Base-by-base conservation (phyloP, 2,113 vertebrate genomes). In the Dromas ardeola region DNA sequence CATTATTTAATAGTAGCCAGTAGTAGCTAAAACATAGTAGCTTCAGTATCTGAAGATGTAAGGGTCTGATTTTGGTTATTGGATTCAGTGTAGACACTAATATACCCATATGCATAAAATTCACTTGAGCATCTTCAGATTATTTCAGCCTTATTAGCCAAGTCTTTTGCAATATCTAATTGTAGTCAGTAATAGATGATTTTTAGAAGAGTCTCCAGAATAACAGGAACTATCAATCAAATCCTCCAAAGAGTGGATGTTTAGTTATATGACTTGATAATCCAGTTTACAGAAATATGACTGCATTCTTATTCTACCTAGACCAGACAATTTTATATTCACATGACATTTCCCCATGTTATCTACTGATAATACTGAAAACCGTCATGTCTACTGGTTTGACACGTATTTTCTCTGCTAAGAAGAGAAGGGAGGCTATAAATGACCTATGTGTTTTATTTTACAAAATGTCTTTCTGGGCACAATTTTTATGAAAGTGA, bases 351-450 rank as follows among this genome's bases (percentile, higher is more conserved):
- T 94, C 10, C 40, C 26, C 2, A 23, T 47, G 4, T 38, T 73
- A 70, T n/a, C 40, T 50, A n/a, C 9, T 0, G 1, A 38, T 42
- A 80, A 49, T 30, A 65, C 7, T 0, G 1, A 59, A 91, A 73
- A 59, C 40, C 17, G 34, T 23, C 5, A 6, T 19, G 3, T 40
- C 34, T 50, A 34, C 6, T 78, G 11, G 3, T 78, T 81, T 74
- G 38, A 55, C 6, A 10, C 0, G 0, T 77, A n/a, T 74, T 78
- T 70, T 62, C 0, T 83, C 30, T 84, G 15, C 10, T 78, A 61
- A 58, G 14, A 73, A 67, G 26, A 53, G 40, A 30, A 30, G 1
- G 2, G 9, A 16, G 65, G 5, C 45, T 38, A 21, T n/a, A 58
- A 77, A 83, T 47, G 1, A 66, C 13, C 7, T 34, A 7, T 11